Percentiles rank a stretch among this genome's conserved stretches.
Evolutionary conservation across 2,888 invertebrate genomes (phyloP).

Genomic region (Gnatocerus cornutus): DNA sequence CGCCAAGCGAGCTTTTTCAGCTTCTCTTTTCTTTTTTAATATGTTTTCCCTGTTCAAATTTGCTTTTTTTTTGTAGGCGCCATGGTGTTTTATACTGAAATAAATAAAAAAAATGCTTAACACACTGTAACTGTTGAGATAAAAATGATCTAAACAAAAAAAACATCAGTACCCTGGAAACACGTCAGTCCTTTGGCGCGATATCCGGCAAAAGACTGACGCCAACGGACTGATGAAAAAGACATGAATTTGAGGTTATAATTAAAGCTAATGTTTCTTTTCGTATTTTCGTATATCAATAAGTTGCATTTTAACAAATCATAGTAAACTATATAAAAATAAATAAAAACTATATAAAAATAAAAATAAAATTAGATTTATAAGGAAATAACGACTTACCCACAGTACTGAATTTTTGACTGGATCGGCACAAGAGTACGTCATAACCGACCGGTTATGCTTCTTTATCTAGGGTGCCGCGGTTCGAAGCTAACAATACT

Average conservation of each 20-base stretch:
- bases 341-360: too few relatives aligned
- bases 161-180: conserved; percentile 18
- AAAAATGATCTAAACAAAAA: background rate
- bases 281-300: conserved; percentile 2
- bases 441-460: too few relatives aligned
- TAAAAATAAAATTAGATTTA: conserved; percentile 2
- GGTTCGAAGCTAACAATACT: conserved; percentile 3
- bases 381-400: too few relatives aligned
- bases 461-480: conserved; percentile 11
- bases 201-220: background rate
- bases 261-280: conserved; percentile 6
- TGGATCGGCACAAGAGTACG: too few relatives aligned
- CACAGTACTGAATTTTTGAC: too few relatives aligned
- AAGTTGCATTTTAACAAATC: conserved; percentile 9
- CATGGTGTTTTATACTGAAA: too few relatives aligned
- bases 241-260: conserved; percentile 12
- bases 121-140: too few relatives aligned
- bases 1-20: conserved; percentile 9
- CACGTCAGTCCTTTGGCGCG: conserved; percentile 18
- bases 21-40: conserved; percentile 1
- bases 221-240: conserved; percentile 14
- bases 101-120: too few relatives aligned
- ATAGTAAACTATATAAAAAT: conserved; percentile 5
- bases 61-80: too few relatives aligned
- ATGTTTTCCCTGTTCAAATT: too few relatives aligned